phyloP scores from a whole-genome alignment of 2,797 vertebrate species.

The Erethizon dorsatum region DNA sequence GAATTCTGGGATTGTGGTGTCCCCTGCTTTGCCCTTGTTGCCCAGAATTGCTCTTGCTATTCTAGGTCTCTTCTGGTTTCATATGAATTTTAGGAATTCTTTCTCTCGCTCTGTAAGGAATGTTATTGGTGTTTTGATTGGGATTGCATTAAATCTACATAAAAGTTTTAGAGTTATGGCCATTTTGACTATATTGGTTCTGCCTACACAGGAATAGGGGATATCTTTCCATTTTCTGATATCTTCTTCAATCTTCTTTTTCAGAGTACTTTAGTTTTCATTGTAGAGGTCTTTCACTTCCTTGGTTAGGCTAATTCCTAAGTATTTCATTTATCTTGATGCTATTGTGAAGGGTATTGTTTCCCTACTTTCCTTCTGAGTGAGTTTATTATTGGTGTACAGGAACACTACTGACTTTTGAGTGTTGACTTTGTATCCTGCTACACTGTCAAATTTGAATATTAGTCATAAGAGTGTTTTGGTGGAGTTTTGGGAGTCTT shows the following conservation, averaged over 20 bases:
- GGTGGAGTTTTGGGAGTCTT: neutral
- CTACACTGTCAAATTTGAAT: neutral
- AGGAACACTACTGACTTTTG: neutral
- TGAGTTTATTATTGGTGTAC: neutral
- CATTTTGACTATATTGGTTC: neutral
- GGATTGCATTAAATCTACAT: neutral
- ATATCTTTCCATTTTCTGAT: neutral
- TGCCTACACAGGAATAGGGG: neutral
- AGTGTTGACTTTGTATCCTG: neutral
- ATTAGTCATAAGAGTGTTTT: neutral
- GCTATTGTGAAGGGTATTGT: neutral
- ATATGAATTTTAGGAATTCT: neutral
- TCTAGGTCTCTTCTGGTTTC: neutral
- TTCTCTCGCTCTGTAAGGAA: neutral
- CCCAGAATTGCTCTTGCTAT: neutral
- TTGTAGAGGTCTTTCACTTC: neutral
- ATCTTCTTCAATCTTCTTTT: neutral
- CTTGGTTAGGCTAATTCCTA: neutral
- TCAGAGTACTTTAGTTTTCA: neutral
- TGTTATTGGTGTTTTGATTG: neutral
- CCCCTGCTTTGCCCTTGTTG: neutral
- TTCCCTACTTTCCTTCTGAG: neutral
- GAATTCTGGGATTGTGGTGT: neutral
- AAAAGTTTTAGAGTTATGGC: neutral
- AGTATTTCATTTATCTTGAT: neutral